phyloP scores from a whole-genome alignment of 2,888 invertebrate genomes.

The Pimpla rufipes region DNA sequence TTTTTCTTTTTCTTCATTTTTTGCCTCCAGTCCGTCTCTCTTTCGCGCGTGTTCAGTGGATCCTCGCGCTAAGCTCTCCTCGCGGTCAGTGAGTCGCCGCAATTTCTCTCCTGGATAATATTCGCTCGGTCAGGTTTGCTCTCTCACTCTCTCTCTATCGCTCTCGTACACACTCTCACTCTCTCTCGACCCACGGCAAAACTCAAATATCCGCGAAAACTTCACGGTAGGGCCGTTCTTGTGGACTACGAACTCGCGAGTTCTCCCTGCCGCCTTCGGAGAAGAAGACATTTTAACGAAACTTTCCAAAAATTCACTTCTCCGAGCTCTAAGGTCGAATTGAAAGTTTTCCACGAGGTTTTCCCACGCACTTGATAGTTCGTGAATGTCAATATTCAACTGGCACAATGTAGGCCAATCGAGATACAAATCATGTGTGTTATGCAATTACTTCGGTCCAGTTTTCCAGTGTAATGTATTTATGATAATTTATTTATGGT shows the following conservation, averaged over 20 bases:
- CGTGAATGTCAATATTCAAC: conserved; percentile 14
- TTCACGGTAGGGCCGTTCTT: conserved; percentile 9
- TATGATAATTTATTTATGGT: no score
- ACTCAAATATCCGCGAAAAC: conserved; percentile 43
- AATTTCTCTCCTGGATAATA: conserved; percentile 48
- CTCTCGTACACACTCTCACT: background rate
- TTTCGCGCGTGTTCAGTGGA: background rate
- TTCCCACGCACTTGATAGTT: conserved; percentile 4
- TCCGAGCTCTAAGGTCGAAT: background rate
- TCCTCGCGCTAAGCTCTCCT: conserved; percentile 23
- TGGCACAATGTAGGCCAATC: background rate
- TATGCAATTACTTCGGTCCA: background rate
- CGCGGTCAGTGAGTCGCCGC: conserved; percentile 56
- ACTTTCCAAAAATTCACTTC: conserved; percentile 9
- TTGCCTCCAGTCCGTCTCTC: background rate
- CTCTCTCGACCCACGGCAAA: background rate
- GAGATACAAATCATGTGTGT: background rate
- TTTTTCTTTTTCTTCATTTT: conserved; percentile 25
- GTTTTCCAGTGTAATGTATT: no score
- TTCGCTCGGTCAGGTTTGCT: conserved; percentile 23
- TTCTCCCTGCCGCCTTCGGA: background rate
- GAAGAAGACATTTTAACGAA: conserved; percentile 43
- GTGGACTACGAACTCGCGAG: conserved; percentile 18
- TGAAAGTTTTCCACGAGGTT: conserved; percentile 26
- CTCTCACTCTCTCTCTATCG: background rate